Evolutionary conservation across 2,888 invertebrate genomes (phyloP), one percentile per base, ranked within the genome.

Genomic region (Sphaerophoria rueppellii): DNA sequence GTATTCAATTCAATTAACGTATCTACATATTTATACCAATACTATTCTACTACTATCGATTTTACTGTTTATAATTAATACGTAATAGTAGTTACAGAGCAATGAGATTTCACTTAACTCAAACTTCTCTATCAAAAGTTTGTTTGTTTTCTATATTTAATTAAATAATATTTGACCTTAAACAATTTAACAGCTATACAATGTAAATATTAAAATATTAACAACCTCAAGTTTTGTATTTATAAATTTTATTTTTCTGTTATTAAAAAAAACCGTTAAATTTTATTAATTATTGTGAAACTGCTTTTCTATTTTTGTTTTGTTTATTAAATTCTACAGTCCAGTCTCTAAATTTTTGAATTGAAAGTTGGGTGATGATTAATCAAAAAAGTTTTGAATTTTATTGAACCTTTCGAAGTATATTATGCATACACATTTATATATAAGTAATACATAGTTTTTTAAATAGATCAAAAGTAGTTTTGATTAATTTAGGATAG

Each of bases 201-300:
- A 81, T 77, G 67, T 81, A 81, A 69, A 72, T 77, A 81, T 70
- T 85, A 81, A 77, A 81, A 73, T 81, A 85, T 85, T 46, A 85
- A 85, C 85, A 85, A 85, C 85, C 85, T 81, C 81, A 85, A 85
- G 76, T 85, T 81, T 77, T 58, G 78, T 5, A 67, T 16, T 74
- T 9, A 12, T 24, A 40, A 40, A 60, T 60, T 60, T 58, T 24
- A 12, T 37, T 58, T 14, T 16, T 37, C 12, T 12, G 2, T 58
- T 24, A 58, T 12, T 40, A 60, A 60, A 60, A 60, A 34, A n/a
- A 43, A 43, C 11, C 43, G 4, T 9, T 43, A 11, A 43, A 43
- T 9, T 43, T 43, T 73, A 78, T 82, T 63, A 48, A 76, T 65
- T 70, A 55, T 70, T 83, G 61, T 55, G 80, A 80, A 75, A 73